These are phyloP conservation scores for Tyrophagus putrescentiae DNA, from an alignment of 1,140 invertebrate species.

Conservation along the genomic window DNA sequence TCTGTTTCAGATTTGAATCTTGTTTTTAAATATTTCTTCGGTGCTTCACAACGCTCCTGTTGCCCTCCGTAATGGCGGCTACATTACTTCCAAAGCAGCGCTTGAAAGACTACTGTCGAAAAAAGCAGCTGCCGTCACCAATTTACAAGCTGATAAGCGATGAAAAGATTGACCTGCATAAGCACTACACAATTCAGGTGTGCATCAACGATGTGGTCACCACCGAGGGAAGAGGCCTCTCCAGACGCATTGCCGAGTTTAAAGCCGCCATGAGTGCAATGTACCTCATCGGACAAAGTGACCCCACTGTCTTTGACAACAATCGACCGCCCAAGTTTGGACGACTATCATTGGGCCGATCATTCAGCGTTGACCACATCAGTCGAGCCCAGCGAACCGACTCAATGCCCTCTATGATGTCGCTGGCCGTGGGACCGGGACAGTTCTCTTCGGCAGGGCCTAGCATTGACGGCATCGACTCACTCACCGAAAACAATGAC, in stretches of 20 bases:
- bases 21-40: too few species aligned
- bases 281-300: background rate
- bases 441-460: background rate
- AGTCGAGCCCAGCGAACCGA: background rate
- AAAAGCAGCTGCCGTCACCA: background rate
- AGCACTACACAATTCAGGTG: constrained; percentile 6
- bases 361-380: constrained; percentile 12
- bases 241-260: constrained; percentile 7
- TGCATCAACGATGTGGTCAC: background rate
- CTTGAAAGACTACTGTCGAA: constrained; percentile 7
- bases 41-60: too few species aligned
- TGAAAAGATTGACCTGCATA: constrained; percentile 10
- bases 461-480: constrained; percentile 12
- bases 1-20: too few species aligned
- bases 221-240: background rate
- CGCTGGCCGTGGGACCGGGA: background rate
- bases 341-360: background rate
- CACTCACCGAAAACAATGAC: background rate
- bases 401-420: constrained; percentile 8
- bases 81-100: background rate
- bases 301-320: background rate
- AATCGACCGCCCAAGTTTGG: background rate
- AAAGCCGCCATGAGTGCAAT: constrained; percentile 1
- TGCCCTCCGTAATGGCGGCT: background rate
- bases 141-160: constrained; percentile 1